Evolutionary conservation across 2,113 vertebrate species (phyloP).

Genomic region (Callopanchax toddi): DNA sequence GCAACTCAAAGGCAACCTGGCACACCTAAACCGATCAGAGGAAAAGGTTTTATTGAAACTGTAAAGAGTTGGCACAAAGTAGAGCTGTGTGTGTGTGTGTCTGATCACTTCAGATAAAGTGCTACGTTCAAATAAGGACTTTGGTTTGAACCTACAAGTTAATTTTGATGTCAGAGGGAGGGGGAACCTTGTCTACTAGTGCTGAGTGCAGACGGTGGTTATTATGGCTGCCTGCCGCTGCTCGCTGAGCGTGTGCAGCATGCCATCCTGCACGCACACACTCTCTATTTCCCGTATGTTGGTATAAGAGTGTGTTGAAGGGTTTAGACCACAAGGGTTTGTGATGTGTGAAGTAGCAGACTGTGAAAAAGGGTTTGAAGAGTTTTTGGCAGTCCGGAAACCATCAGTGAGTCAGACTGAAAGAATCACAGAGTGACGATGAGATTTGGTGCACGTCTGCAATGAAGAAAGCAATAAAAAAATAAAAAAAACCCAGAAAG

Average conservation of each 20-base stretch:
- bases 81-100: background rate
- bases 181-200: background rate
- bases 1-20: background rate
- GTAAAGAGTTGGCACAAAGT: background rate
- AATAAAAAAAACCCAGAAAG: too few relatives aligned
- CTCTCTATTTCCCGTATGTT: constrained; percentile 39
- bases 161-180: background rate
- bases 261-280: constrained; percentile 53
- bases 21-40: background rate
- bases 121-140: background rate
- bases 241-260: background rate
- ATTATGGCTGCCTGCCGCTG: background rate
- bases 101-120: too few relatives aligned
- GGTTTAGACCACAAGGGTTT: constrained; percentile 29
- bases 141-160: constrained; percentile 12
- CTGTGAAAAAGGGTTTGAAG: background rate
- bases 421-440: background rate
- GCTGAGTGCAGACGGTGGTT: background rate
- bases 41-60: too few relatives aligned
- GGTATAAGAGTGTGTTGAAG: background rate
- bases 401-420: constrained; percentile 20
- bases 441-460: constrained; percentile 36
- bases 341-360: constrained; percentile 18
- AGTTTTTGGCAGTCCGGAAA: background rate
- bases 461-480: constrained; percentile 3